Evolutionary conservation across 1,140 invertebrate genomes (phyloP).

Genomic region (Drosophila mojavensis): DNA sequence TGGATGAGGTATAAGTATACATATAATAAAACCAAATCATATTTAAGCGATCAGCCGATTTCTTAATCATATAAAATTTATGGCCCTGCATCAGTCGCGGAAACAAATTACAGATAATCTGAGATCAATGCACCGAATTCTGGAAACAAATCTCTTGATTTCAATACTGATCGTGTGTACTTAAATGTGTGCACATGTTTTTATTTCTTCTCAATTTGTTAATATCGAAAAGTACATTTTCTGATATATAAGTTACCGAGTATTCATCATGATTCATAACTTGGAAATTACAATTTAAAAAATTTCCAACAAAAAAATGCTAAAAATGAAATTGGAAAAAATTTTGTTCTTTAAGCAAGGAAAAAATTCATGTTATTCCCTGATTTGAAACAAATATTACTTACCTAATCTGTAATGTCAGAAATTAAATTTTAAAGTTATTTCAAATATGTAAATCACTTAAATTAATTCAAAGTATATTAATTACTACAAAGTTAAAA

Average conservation of each 20-base stretch:
- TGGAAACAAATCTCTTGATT: not conserved
- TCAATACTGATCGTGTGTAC: not conserved
- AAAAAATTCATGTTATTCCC: too few species aligned
- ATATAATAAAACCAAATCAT: not conserved
- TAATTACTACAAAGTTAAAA: too few species aligned
- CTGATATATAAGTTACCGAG: not conserved
- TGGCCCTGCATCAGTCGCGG: slow-evolving; percentile 19
- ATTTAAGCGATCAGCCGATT: slow-evolving; percentile 1
- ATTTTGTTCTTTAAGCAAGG: too few species aligned
- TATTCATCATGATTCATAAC: too few species aligned
- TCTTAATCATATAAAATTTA: slow-evolving; percentile 10
- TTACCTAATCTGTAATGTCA: too few species aligned
- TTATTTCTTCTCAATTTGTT: not conserved
- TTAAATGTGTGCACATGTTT: not conserved
- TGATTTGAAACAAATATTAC: too few species aligned
- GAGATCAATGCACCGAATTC: slow-evolving; percentile 27
- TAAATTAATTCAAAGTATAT: too few species aligned
- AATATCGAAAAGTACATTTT: not conserved
- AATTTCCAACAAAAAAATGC: too few species aligned
- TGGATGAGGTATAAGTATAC: not conserved
- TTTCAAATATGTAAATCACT: too few species aligned
- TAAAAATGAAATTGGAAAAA: too few species aligned
- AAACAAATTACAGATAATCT: slow-evolving; percentile 7
- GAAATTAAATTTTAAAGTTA: too few species aligned
- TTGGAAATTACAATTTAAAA: too few species aligned